Base-by-base conservation (phyloP, 2,113 vertebrate species). In the Menidia beryllina region DNA sequence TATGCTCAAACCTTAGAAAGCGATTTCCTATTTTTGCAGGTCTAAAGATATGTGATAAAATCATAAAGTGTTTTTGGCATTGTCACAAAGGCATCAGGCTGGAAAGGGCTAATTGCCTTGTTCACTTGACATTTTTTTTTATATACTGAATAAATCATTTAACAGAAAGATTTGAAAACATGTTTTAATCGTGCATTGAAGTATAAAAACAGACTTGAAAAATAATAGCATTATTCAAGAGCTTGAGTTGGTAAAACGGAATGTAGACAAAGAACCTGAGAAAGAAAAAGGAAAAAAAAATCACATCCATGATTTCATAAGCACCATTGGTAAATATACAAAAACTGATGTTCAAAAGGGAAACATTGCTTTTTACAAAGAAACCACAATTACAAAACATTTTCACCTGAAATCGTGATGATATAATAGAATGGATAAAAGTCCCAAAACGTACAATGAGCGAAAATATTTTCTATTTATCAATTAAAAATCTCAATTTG, bases 181-280 rank as follows among this genome's bases (percentile, higher is more conserved):
- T 49, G n/a, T 82, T 91, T 89, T 90, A 91, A 89, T 88, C 79
- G 79, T 87, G 84, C 84, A 82, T 38, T 13, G 10, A 87, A 58
- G 48, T 86, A 82, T 75, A 63, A 87, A 88, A 85, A 79, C 77
- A 77, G 59, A 65, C 48, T 70, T 52, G 24, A 48, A 73, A 79
- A 78, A 69, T 48, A 81, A 81, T 45, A 41, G 19, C 13, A 78
- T 69, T 57, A 77, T 53, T 82, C 50, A 77, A 73, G 62, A 86
- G 66, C 51, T 69, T 58, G 50, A 30, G 47, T 51, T 54, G 74
- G 79, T 80, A 72, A 67, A 65, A 63, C 27, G 47, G 12, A 70
- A 75, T 52, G 53, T 0, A 81, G 77, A 65, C 79, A 77, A 86
- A 84, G 70, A 91, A 93, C 91, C 92, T 92, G 91, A 93, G 91